Evolutionary conservation across 2,888 invertebrate genomes (phyloP).

Genomic region (Apodemia zela): DNA sequence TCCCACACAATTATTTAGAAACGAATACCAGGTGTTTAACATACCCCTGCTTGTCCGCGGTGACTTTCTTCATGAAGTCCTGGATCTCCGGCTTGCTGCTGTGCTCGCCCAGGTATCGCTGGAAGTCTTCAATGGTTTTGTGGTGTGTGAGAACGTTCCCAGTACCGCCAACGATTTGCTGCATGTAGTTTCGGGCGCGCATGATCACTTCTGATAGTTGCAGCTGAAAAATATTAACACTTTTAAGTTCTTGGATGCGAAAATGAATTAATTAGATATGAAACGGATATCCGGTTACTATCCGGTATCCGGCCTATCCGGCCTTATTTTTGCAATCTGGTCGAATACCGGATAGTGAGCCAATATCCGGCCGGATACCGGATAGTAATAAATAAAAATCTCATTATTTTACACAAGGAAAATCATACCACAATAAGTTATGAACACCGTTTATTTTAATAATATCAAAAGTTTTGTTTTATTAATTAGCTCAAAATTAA

Average conservation of each 20-base stretch:
- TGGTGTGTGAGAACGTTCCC: conserved; percentile 94
- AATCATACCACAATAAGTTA: no score
- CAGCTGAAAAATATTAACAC: conserved; percentile 81
- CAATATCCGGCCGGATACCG: no score
- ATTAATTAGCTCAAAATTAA: no score
- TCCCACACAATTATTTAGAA: conserved; percentile 9
- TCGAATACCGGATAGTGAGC: no score
- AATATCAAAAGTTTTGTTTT: no score
- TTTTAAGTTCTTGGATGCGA: neutral
- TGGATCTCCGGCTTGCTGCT: conserved; percentile 89
- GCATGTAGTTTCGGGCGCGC: conserved; percentile 96
- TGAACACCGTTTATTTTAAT: no score
- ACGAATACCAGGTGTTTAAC: conserved; percentile 38
- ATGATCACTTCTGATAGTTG: conserved; percentile 98
- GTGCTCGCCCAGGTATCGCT: conserved; percentile 89
- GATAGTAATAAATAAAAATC: no score
- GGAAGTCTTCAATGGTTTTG: conserved; percentile 91
- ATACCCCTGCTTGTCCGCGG: conserved; percentile 96
- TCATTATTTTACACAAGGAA: no score
- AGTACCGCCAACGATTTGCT: conserved; percentile 92
- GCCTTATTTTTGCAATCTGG: no score
- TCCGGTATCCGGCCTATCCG: no score
- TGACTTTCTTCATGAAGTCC: conserved; percentile 94
- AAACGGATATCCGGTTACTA: no score
- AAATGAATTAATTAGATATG: no score